phyloP scores from a whole-genome alignment of 2,797 vertebrate species.

The Anguilla anguilla region DNA sequence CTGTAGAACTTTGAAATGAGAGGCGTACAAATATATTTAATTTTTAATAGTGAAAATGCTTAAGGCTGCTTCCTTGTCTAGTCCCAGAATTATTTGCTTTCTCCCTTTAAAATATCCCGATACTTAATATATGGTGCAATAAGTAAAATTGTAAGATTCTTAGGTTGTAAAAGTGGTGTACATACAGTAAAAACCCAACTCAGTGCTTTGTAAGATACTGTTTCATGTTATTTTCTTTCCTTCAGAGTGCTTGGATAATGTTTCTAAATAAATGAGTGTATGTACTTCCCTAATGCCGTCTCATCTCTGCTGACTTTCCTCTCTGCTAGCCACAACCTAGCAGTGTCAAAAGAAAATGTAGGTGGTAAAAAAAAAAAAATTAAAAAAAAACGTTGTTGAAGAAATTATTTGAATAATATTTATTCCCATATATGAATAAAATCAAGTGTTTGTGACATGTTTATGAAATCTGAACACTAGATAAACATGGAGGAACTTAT shows the following conservation, averaged over 20 bases:
- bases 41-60: background rate
- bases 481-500: too few species aligned
- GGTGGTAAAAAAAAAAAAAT: background rate
- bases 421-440: background rate
- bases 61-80: background rate
- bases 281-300: constrained; percentile 12
- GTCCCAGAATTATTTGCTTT: background rate
- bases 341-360: background rate
- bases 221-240: constrained; percentile 1
- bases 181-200: constrained; percentile 7
- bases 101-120: constrained; percentile 1
- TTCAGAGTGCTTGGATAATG: constrained; percentile 33
- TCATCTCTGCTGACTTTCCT: background rate
- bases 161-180: constrained; percentile 20
- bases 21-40: background rate
- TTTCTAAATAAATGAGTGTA: constrained; percentile 33
- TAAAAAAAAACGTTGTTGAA: background rate
- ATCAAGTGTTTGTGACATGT: background rate
- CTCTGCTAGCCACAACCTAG: background rate
- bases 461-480: background rate
- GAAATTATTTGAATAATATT: background rate
- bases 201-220: constrained; percentile 22
- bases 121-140: background rate
- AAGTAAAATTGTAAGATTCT: constrained; percentile 2
- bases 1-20: background rate